Evolutionary conservation across 2,797 vertebrate genomes (phyloP), one percentile per base, ranked within the genome.

Genomic region (Myripristis murdjan): DNA sequence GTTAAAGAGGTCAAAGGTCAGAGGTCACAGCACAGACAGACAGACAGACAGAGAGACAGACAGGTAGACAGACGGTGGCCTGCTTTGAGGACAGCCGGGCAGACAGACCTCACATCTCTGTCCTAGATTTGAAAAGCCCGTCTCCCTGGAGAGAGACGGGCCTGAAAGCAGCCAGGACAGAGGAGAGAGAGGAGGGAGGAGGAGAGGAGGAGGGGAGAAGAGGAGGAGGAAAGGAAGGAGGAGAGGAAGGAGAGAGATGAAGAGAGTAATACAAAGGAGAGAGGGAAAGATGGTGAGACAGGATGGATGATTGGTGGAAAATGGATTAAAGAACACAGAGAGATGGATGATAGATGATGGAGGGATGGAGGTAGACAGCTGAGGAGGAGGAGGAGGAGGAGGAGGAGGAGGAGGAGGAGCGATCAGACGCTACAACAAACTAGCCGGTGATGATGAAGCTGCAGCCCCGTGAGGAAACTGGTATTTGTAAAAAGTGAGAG

Each of bases 41-140:
- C 23, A 53, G 37, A 20, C 20, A 59, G 39, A 10, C 26, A 12
- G 18, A 22, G 18, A 49, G 33, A 20, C 18, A 39, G 47, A 63
- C 60, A 26, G 31, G 16, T 46, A 63, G 47, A 41, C 28, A 37
- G 28, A 18, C 60, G 10, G 44, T 26, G 49, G 49, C 24, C 49
- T 52, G 49, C 24, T 52, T 52, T 6, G 23, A 26, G 26, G 26
- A 48, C 26, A 35, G 59, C 4, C 16, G 60, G 58, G 9, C 41
- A 60, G 43, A 47, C 56, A 44, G 47, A 46, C 46, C 60, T 63
- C 47, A 9, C 46, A 37, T 51, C 46, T 49, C 47, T 63, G 60
- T 63, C 60, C 60, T 63, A 63, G 28, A 63, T 63, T 7, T 51
- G 20, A 39, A 24, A 23, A 60, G 24, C 15, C 11, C 24, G 20